These are phyloP conservation scores for Unio pictorum DNA, from an alignment of 2,888 invertebrate genomes.

Conservation along the genomic window DNA sequence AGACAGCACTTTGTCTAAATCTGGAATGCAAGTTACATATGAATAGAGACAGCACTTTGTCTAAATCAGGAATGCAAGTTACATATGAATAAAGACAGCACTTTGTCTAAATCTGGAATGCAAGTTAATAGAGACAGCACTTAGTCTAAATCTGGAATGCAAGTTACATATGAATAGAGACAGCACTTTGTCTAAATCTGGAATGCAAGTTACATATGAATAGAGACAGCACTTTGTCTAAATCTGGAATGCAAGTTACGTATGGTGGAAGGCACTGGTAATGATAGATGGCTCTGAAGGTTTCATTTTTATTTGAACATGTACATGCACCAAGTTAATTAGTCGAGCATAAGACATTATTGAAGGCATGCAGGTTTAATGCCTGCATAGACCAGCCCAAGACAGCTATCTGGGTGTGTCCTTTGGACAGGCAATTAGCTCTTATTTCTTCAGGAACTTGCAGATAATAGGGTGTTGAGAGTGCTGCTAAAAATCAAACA, in stretches of 20 bases:
- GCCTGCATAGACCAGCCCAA: conserved; percentile 1
- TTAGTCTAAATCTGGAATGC: background rate
- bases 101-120: conserved; percentile 11
- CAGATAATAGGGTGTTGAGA: too few species aligned
- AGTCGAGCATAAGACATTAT: too few species aligned
- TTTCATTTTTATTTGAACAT: too few species aligned
- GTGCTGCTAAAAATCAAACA: too few species aligned
- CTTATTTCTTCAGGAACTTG: too few species aligned
- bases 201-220: background rate
- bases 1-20: background rate
- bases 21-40: conserved; percentile 9
- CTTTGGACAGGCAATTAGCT: too few species aligned
- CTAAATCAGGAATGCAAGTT: conserved; percentile 10
- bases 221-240: conserved; percentile 11
- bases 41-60: too few species aligned
- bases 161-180: conserved; percentile 1
- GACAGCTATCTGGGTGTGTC: background rate
- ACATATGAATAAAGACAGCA: too few species aligned
- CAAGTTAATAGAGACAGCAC: conserved; percentile 12
- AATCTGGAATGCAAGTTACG: conserved; percentile 13
- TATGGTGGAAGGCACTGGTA: too few species aligned
- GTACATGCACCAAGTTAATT: too few species aligned
- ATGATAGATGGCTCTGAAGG: too few species aligned
- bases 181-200: conserved; percentile 10
- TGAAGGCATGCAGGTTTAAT: background rate